Percentiles rank a stretch among this genome's conserved stretches.
These are phyloP conservation scores for Schlechtendalia chinensis DNA, from an alignment of 1,140 invertebrate genomes.

Conservation along the genomic window DNA sequence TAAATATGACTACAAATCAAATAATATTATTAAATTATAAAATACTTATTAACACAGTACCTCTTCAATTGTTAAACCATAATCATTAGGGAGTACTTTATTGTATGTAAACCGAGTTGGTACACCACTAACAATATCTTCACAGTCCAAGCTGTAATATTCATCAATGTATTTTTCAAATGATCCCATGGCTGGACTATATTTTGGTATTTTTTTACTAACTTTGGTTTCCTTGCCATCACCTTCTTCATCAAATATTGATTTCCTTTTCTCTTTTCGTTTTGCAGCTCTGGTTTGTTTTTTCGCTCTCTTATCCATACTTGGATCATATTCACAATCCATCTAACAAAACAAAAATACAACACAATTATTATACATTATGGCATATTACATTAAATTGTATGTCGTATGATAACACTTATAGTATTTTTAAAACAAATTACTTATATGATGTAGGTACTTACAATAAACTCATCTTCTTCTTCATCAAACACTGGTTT, in stretches of 20 bases:
- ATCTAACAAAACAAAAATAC: constrained; percentile 63
- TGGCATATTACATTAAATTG: too few species aligned
- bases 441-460: background rate
- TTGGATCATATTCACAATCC: constrained; percentile 81
- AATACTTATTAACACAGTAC: constrained; percentile 57
- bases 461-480: constrained; percentile 48
- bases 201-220: constrained; percentile 61
- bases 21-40: background rate
- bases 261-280: constrained; percentile 63
- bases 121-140: constrained; percentile 88
- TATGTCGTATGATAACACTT: too few species aligned
- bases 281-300: constrained; percentile 50
- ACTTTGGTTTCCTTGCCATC: constrained; percentile 66
- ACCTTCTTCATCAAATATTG: constrained; percentile 58
- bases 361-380: constrained; percentile 13
- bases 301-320: constrained; percentile 53
- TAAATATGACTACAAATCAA: background rate
- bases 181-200: constrained; percentile 75
- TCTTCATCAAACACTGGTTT: constrained; percentile 52
- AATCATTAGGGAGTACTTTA: constrained; percentile 83
- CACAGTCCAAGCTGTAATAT: constrained; percentile 91
- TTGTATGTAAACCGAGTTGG: constrained; percentile 93
- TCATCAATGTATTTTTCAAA: constrained; percentile 90
- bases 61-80: constrained; percentile 87
- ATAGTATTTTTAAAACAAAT: too few species aligned